A percentile compares a stretch with the other conserved stretches of the same genome.
phyloP scores from a whole-genome alignment of 2,888 invertebrate genomes.

The Drosophila aldrichi region DNA sequence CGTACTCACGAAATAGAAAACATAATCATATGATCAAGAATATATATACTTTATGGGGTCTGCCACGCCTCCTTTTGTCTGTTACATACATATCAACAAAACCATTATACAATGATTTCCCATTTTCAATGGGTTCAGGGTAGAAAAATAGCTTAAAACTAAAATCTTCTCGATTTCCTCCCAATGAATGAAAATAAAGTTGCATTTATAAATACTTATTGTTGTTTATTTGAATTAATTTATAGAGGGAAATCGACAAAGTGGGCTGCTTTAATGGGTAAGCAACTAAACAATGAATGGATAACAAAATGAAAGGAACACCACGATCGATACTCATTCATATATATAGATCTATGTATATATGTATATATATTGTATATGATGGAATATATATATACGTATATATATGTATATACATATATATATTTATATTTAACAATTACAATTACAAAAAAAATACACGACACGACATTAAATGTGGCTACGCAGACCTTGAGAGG shows the following conservation, averaged over 20 bases:
- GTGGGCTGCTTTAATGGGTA: conserved; percentile 11
- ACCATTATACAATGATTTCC: too few species aligned
- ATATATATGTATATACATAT: conserved; percentile 20
- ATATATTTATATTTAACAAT: conserved; percentile 65
- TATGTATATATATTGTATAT: conserved; percentile 10
- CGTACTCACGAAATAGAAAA: too few species aligned
- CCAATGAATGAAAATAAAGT: not conserved
- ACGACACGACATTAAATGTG: conserved; percentile 68
- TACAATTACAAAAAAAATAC: conserved; percentile 68
- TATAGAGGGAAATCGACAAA: conserved; percentile 56
- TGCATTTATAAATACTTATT: conserved; percentile 68
- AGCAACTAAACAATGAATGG: conserved; percentile 23
- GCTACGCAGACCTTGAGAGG: conserved; percentile 13
- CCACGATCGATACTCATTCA: conserved; percentile 29
- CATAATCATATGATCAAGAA: too few species aligned
- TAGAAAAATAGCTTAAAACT: not conserved
- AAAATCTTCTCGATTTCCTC: not conserved
- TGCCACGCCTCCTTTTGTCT: too few species aligned
- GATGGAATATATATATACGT: conserved; percentile 10
- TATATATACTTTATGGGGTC: too few species aligned
- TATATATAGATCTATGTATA: conserved; percentile 14
- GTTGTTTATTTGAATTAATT: conserved; percentile 67
- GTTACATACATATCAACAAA: too few species aligned
- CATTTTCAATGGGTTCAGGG: too few species aligned
- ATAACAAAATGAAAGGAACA: conserved; percentile 21